Percentiles rank a stretch among this genome's conserved stretches.
These are phyloP conservation scores for Schizopygopsis malacanthus DNA, from an alignment of 2,797 vertebrate genomes.

Conservation along the genomic window DNA sequence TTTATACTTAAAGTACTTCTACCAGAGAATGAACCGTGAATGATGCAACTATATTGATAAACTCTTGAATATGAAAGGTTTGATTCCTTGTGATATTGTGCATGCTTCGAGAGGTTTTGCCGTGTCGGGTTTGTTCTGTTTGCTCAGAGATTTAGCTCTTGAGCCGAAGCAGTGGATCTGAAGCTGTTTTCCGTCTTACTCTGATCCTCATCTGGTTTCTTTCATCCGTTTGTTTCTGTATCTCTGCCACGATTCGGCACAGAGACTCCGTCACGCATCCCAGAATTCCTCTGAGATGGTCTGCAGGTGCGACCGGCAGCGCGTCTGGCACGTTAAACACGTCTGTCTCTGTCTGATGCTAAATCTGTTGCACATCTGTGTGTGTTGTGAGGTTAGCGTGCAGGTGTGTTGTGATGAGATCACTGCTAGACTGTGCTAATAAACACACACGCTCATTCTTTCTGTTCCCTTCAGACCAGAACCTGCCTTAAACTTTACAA, in stretches of 20 bases:
- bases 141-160: neutral
- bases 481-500: too few species aligned
- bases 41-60: too few species aligned
- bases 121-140: too few species aligned
- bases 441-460: neutral
- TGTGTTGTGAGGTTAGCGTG: constrained; percentile 33
- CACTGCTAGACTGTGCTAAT: neutral
- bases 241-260: constrained; percentile 13
- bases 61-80: too few species aligned
- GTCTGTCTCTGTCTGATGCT: constrained; percentile 67
- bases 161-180: neutral
- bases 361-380: constrained; percentile 52
- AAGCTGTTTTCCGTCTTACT: constrained; percentile 34
- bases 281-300: constrained; percentile 54
- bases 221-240: constrained; percentile 11
- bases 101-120: too few species aligned
- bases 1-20: too few species aligned
- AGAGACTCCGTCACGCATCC: neutral
- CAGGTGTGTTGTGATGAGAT: constrained; percentile 33
- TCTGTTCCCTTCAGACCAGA: neutral
- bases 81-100: too few species aligned
- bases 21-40: too few species aligned
- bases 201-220: neutral
- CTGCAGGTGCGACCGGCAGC: constrained; percentile 48
- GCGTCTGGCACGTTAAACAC: constrained; percentile 61